phyloP scores from a whole-genome alignment of 2,113 vertebrate genomes.

The Mobula birostris region DNA sequence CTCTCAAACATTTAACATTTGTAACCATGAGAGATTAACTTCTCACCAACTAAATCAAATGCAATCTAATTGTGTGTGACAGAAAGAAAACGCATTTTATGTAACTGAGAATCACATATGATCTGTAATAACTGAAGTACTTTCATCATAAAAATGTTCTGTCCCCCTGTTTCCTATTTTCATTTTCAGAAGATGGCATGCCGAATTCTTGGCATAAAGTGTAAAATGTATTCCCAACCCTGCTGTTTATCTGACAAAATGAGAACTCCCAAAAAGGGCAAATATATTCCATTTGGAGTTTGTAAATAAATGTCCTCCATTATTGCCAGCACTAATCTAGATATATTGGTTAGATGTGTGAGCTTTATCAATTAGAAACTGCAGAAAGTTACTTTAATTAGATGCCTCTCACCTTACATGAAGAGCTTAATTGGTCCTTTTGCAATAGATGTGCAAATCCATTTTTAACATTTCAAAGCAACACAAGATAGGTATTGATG shows the following conservation, averaged over 20 bases:
- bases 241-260: background rate
- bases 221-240: background rate
- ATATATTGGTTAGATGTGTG: background rate
- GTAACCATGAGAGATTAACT: no score
- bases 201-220: background rate
- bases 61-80: background rate
- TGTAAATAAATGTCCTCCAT: background rate
- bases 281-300: background rate
- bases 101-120: background rate
- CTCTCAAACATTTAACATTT: no score
- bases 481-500: background rate
- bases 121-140: background rate
- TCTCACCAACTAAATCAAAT: no score
- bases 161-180: background rate
- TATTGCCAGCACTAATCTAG: background rate
- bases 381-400: background rate
- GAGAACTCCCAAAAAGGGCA: background rate
- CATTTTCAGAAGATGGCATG: background rate
- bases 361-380: background rate
- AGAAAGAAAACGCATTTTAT: background rate
- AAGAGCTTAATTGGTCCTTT: background rate
- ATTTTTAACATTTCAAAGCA: background rate
- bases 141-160: background rate
- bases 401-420: background rate
- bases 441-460: background rate